Evolutionary conservation across 1,140 invertebrate species (phyloP).

Genomic region (Venturia canescens): DNA sequence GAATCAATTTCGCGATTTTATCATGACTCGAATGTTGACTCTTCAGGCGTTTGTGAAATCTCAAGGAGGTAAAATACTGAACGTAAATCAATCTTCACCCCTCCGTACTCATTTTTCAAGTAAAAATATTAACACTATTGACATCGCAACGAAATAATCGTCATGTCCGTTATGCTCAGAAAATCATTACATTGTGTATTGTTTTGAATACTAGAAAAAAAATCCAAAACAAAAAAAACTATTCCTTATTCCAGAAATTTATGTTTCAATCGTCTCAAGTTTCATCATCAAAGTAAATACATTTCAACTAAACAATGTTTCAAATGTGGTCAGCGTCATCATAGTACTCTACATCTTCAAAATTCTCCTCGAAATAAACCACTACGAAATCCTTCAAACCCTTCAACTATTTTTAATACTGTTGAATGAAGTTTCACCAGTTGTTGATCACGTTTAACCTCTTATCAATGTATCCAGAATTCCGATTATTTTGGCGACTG

Average conservation of each 20-base stretch:
- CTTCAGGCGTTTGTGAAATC: constrained; percentile 36
- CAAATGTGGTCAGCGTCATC: constrained; percentile 6
- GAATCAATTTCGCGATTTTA: constrained; percentile 28
- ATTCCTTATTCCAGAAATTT: not conserved
- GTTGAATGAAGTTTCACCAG: too few relatives aligned
- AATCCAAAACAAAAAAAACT: not conserved
- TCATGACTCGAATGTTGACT: constrained; percentile 16
- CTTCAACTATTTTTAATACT: too few relatives aligned
- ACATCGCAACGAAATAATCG: not conserved
- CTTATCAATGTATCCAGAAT: too few relatives aligned
- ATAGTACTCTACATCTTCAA: not conserved
- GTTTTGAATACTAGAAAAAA: not conserved
- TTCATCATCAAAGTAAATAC: not conserved
- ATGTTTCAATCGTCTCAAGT: constrained; percentile 34
- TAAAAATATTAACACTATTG: not conserved
- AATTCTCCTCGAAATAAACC: not conserved
- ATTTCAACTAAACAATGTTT: not conserved
- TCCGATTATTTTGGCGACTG: not conserved
- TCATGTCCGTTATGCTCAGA: not conserved
- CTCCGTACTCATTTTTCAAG: not conserved
- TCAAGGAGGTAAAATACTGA: not conserved
- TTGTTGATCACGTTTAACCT: too few relatives aligned
- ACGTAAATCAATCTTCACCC: not conserved
- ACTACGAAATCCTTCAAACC: too few relatives aligned
- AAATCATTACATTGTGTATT: not conserved